Conservation (phyloP, 2,888 invertebrate genomes). For the Sphinx pinastri region DNA sequence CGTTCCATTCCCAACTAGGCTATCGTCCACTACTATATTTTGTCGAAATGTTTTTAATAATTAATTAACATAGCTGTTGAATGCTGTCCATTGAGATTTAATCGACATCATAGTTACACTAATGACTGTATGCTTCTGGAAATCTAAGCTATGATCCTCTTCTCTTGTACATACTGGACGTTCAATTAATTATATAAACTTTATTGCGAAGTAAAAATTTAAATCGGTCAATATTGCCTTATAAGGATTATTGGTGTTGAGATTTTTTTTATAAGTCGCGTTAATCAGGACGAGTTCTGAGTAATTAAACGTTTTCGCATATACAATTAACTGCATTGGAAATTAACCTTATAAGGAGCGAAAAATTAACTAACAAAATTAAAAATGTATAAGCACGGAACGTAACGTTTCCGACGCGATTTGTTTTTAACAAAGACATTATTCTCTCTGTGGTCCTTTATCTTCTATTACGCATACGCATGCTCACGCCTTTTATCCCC, state of each 20-base stretch:
- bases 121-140: too few relatives aligned
- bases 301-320: slow-evolving; percentile 41
- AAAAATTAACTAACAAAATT: slow-evolving; percentile 34
- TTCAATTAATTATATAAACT: background rate
- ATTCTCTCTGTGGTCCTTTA: too few relatives aligned
- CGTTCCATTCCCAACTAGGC: too few relatives aligned
- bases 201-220: slow-evolving; percentile 3
- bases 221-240: slow-evolving; percentile 12
- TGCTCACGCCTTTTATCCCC: too few relatives aligned
- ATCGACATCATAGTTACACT: too few relatives aligned
- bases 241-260: slow-evolving; percentile 19
- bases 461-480: background rate
- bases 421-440: background rate
- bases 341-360: slow-evolving; percentile 13
- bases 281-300: slow-evolving; percentile 28
- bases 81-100: too few relatives aligned
- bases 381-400: slow-evolving; percentile 20
- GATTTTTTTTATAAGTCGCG: slow-evolving; percentile 15
- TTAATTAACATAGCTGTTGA: too few relatives aligned
- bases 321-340: slow-evolving; percentile 42
- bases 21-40: too few relatives aligned
- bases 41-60: too few relatives aligned
- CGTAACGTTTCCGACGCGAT: slow-evolving; percentile 8
- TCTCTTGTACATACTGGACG: background rate
- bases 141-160: background rate